Evolutionary conservation across 2,113 vertebrate species (phyloP).

Genomic region (Myodes glareolus): DNA sequence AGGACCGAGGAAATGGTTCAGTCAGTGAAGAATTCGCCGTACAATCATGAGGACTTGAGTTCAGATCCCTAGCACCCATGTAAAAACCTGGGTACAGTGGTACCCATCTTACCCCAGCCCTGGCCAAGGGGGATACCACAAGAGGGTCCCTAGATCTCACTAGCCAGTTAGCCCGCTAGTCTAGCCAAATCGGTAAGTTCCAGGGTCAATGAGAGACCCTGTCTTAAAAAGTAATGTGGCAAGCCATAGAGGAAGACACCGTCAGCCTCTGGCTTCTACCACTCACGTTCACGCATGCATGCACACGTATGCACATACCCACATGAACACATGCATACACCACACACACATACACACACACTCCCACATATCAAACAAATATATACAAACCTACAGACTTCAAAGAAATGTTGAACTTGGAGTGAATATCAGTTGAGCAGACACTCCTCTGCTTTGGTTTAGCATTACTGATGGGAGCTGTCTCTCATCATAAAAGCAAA

Average conservation of each 20-base stretch:
- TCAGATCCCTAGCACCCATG: not conserved
- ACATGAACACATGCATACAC: not conserved
- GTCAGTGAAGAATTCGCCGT: not conserved
- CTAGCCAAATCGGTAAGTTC: not conserved
- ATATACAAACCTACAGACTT: not conserved
- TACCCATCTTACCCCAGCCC: not conserved
- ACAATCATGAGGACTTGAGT: not conserved
- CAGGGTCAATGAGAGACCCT: not conserved
- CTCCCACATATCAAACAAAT: not conserved
- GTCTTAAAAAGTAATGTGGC: not conserved
- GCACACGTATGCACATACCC: not conserved
- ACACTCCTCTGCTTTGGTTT: not conserved
- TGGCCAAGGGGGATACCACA: not conserved
- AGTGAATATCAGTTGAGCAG: not conserved
- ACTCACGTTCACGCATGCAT: not conserved
- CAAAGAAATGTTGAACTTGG: not conserved
- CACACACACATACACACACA: not conserved
- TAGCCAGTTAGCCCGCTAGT: not conserved
- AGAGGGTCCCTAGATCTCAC: not conserved
- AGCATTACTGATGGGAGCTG: too few species aligned
- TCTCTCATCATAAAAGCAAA: fast-evolving
- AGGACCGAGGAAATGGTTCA: not conserved
- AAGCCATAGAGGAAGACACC: not conserved
- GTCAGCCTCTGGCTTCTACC: not conserved
- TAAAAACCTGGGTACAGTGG: not conserved